Base-by-base conservation (phyloP, 1,140 invertebrate species). In the Lepidurus packardi region DNA sequence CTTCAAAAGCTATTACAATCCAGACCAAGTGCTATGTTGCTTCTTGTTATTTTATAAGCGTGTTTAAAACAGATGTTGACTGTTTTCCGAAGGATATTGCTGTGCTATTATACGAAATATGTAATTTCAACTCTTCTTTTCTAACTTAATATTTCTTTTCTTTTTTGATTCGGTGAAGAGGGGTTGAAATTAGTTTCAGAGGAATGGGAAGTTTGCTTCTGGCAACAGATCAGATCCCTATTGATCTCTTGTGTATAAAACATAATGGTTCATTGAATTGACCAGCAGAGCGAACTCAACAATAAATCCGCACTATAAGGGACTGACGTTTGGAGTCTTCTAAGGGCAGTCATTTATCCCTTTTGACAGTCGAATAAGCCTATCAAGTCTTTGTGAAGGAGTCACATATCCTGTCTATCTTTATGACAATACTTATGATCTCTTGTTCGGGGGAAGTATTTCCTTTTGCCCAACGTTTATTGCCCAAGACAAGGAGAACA, bases 351-450 rank as follows among this genome's bases (percentile, higher is more conserved):
- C 53, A 65, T 65, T 65, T 65, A 65, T 65, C 13, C 53, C 3
- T n/a, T 65, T 65, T 65, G 53, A 65, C 53, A 65, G 53, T 8
- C 21, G 16, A n/a, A 65, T 65, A 65, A 21, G 53, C 53, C 53
- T 65, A 65, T 65, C 16, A 65, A 9, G 9, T 65, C 13, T 21
- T 65, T 65, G 53, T 16, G 21, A n/a, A n/a, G 53, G 6, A 65
- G 53, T 34, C 34, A 65, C 53, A 21, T 16, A 65, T 65, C 53
- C 53, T 65, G 53, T 16, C 53, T 65, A 7, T 65, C 21, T 65
- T 65, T 65, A 65, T 21, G 53, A 65, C 53, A 65, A 65, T 21
- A 21, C 53, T 65, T 16, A 65, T 65, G 53, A 65, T 65, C 53
- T 65, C 13, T 16, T 65, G 16, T 21, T 21, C 21, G 16, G 21